phyloP scores from a whole-genome alignment of 1,140 invertebrate genomes.

The Penaeus vannamei region DNA sequence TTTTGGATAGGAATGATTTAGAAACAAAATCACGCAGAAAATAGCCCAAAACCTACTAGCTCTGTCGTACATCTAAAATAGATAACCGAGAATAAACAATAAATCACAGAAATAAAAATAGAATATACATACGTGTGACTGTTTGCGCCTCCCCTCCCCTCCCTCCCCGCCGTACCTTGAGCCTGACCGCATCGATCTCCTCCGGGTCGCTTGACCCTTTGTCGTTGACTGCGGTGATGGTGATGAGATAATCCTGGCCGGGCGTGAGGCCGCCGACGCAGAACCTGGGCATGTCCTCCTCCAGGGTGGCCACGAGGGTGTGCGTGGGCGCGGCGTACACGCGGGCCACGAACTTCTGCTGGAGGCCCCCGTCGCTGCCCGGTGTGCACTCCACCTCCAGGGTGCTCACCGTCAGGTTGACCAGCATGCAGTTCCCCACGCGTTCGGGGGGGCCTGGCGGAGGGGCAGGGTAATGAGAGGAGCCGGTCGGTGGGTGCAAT shows the following conservation, averaged over 20 bases:
- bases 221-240: conserved; percentile 94
- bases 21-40: no score
- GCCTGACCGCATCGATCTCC: conserved; percentile 82
- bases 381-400: conserved; percentile 64
- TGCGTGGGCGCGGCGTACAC: conserved; percentile 61
- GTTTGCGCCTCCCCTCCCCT: no score
- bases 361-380: conserved; percentile 63
- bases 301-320: conserved; percentile 55
- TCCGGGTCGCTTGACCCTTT: conserved; percentile 96
- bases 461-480: background rate
- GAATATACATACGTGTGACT: background rate
- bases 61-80: background rate
- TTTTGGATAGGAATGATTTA: no score
- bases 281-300: conserved; percentile 73
- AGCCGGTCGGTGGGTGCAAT: no score
- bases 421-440: conserved; percentile 60
- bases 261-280: conserved; percentile 91
- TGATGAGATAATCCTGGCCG: conserved; percentile 95
- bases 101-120: background rate
- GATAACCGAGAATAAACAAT: background rate
- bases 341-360: conserved; percentile 61
- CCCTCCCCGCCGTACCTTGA: conserved; percentile 47
- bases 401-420: conserved; percentile 62
- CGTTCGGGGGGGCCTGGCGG: conserved; percentile 63
- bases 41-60: no score